Percentiles rank a stretch among this genome's conserved stretches.
Evolutionary conservation across 2,888 invertebrate genomes (phyloP).

Genomic region (Leptura quadrifasciata): DNA sequence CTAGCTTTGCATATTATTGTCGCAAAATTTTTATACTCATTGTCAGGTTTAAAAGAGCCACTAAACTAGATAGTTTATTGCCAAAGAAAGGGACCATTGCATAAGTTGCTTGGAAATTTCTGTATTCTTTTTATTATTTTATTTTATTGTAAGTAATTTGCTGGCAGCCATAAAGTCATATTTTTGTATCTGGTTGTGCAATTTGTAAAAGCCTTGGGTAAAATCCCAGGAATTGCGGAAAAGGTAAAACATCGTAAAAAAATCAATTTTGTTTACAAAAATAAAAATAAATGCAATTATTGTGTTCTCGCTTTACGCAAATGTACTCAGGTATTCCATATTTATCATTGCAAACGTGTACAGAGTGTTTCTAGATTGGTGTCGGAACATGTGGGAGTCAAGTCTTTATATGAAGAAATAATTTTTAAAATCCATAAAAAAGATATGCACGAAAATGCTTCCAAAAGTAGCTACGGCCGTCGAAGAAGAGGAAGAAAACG

Average conservation of each 20-base stretch:
- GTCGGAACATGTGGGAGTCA: too few species aligned
- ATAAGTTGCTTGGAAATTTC: neutral
- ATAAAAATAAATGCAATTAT: too few species aligned
- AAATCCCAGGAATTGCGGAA: neutral
- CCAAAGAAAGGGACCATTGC: neutral
- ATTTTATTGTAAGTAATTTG: neutral
- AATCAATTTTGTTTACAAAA: neutral
- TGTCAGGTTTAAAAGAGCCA: neutral
- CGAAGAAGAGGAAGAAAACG: too few species aligned
- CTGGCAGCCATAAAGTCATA: neutral
- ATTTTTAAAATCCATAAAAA: too few species aligned
- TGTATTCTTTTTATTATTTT: neutral
- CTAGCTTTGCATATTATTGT: conserved; percentile 2
- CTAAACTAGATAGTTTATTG: neutral
- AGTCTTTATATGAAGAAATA: too few species aligned
- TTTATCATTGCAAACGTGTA: too few species aligned
- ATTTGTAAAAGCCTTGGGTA: neutral
- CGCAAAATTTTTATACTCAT: conserved; percentile 7
- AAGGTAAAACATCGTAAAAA: neutral
- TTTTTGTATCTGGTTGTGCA: neutral
- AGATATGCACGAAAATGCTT: too few species aligned
- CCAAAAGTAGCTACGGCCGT: too few species aligned
- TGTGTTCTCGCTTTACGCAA: too few species aligned
- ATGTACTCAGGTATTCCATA: too few species aligned
- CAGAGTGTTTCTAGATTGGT: too few species aligned